Evolutionary conservation across 2,888 invertebrate species (phyloP).

Genomic region (Lamproptera curius): DNA sequence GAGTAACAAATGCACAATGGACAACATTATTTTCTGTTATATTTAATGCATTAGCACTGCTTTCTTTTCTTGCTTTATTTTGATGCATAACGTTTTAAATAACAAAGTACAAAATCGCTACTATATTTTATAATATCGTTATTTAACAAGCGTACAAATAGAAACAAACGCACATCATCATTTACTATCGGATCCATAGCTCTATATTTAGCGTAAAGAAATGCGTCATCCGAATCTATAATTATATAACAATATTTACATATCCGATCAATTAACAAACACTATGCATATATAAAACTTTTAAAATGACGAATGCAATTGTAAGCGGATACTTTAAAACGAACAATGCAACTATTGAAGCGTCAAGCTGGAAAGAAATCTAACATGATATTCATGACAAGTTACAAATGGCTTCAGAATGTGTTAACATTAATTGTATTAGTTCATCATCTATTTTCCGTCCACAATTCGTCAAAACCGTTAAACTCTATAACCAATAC

Average conservation of each 20-base stretch:
- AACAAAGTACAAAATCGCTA: too few species aligned
- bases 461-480: slow-evolving; percentile 3
- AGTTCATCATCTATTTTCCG: background rate
- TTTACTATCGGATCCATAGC: slow-evolving; percentile 19
- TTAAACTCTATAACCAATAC: slow-evolving; percentile 1
- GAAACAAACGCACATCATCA: slow-evolving; percentile 15
- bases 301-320: slow-evolving; percentile 19
- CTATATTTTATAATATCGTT: too few species aligned
- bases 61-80: too few species aligned
- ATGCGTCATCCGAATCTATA: slow-evolving; percentile 19
- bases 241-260: slow-evolving; percentile 22
- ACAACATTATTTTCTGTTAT: too few species aligned
- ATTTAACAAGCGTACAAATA: slow-evolving; percentile 10
- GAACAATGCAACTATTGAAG: slow-evolving; percentile 17
- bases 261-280: slow-evolving; percentile 18
- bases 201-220: slow-evolving; percentile 11
- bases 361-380: slow-evolving; percentile 18
- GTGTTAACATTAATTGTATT: slow-evolving; percentile 8
- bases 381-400: slow-evolving; percentile 12
- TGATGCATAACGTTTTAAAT: too few species aligned
- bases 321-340: slow-evolving; percentile 16
- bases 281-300: slow-evolving; percentile 15
- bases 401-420: slow-evolving; percentile 5
- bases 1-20: too few species aligned
- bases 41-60: too few species aligned